Base-by-base conservation (phyloP, 1,140 invertebrate genomes). In the Caenorhabditis tropicalis region DNA sequence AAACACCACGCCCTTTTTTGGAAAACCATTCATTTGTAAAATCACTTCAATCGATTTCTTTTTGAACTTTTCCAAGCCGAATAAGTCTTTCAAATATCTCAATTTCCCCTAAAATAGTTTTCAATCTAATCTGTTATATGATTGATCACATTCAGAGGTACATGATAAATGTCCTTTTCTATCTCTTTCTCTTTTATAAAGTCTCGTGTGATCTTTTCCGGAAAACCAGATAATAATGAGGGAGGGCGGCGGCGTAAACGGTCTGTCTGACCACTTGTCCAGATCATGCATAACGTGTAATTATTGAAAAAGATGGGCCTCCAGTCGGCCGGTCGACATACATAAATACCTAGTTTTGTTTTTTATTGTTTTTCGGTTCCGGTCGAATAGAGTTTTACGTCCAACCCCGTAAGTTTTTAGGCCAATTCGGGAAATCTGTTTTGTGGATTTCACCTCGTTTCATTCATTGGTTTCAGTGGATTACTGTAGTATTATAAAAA, bases 281-380 rank as follows among this genome's bases (percentile, higher is more conserved):
- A 65, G 58, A 65, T 65, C 58, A 24, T 74, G 33, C 36, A 43
- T 74, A 74, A 43, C 65, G 65, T 46, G 65, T 74, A 74, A 74
- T 74, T 74, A 74, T 46, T 43, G 65, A 74, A 74, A 74, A 19
- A 24, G 36, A 43, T 16, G 36, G 65, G 65, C n/a, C n/a, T n/a
- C n/a, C 65, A 74, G 65, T 46, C n/a, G 33, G 27, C 36, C n/a
- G 58, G 15, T 31, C 31, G 58, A 65, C 58, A 33, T 16, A 65
- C 58, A 33, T 65, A 65, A 65, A 65, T 43, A 43, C 65, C 65
- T 74, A 43, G 65, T 74, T 74, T 12, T 74, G 27, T 31, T 74
- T 74, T 65, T 74, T 74, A 74, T 74, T 74, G 65, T 74, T 74
- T 74, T 74, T 74, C 36, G 58, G 65, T 74, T 74, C 65, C 65